Base-by-base conservation (phyloP, 2,113 vertebrate genomes). In the Psammodynastes pulverulentus region DNA sequence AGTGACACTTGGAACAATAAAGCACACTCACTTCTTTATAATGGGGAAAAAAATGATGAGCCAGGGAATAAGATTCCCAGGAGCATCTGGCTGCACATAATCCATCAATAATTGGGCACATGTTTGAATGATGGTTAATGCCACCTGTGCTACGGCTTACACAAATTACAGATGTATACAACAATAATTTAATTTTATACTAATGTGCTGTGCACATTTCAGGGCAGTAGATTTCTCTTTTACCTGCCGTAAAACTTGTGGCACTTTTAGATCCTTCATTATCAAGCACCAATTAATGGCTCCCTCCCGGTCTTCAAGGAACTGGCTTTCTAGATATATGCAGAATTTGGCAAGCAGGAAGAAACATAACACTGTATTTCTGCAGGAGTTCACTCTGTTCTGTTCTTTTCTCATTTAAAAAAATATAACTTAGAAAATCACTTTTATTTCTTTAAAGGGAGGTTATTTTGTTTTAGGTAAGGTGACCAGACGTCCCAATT, bases 1-100 rank as follows among this genome's bases (percentile, higher is more conserved):
- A 48, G 23, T 79, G 84, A 9, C 45, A 54, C 58, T 90, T 85
- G 24, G 51, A 93, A 93, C 92, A 0, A 0, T 62, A 90, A 93
- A 92, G 84, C 21, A 94, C 90, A 88, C 86, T 34, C 93, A 12
- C 7, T 93, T 91, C 92, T 91, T 94, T 90, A 23, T 89, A 94
- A 88, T 39, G 0, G 12, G 87, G 86, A 54, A 92, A 10, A 9
- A 85, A 85, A 45, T 43, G 91, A 53, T 46, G 45, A 84, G 49
- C n/a, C 29, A 24, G 45, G 46, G 87, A 86, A 48, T 92, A 53
- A 52, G 52, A 72, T 95, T 94, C 86, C 67, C 54, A 67, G 19
- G 53, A 85, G 87, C 43, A 0, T 34, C n/a, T n/a, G 89, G 3
- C 45, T n/a, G 24, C 93, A 52, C 5, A 92, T 67, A 62, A 89